Percentiles rank a stretch among this genome's conserved stretches.
Evolutionary conservation across 2,797 vertebrate species (phyloP).

Genomic region (Balearica regulorum): DNA sequence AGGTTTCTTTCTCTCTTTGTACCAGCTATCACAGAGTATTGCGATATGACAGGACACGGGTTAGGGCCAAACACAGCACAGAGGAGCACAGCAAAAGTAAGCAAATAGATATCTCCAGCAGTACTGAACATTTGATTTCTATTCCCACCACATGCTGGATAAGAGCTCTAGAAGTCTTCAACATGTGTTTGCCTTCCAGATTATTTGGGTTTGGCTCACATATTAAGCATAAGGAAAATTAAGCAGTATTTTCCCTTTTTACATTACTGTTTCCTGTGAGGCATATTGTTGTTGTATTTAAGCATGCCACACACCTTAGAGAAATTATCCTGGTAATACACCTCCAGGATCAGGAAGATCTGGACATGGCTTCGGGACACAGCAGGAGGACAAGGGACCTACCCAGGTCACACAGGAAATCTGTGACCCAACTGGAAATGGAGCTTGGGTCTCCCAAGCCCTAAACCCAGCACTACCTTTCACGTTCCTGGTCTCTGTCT

Average conservation of each 20-base stretch:
- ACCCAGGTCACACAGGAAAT: neutral
- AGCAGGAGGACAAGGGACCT: neutral
- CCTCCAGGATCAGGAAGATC: neutral
- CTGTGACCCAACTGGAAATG: fast-evolving
- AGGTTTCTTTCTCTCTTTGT: neutral
- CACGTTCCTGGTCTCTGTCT: neutral
- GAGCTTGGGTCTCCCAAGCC: neutral
- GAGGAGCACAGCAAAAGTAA: neutral
- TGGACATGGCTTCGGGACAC: neutral
- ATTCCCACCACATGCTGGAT: neutral
- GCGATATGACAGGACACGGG: neutral
- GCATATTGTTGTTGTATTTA: neutral
- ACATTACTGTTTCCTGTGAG: neutral
- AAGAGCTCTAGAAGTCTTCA: neutral
- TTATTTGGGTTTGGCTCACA: neutral
- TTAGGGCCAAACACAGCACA: neutral
- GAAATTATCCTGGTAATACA: neutral
- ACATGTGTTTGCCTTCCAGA: neutral
- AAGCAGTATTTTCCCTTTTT: neutral
- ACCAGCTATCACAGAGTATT: neutral
- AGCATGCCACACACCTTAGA: neutral
- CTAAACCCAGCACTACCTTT: neutral
- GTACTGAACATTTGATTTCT: neutral
- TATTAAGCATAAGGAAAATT: neutral
- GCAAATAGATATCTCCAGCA: neutral